Conservation (phyloP, 2,888 invertebrate genomes). For the Reticulitermes lucifugus region DNA sequence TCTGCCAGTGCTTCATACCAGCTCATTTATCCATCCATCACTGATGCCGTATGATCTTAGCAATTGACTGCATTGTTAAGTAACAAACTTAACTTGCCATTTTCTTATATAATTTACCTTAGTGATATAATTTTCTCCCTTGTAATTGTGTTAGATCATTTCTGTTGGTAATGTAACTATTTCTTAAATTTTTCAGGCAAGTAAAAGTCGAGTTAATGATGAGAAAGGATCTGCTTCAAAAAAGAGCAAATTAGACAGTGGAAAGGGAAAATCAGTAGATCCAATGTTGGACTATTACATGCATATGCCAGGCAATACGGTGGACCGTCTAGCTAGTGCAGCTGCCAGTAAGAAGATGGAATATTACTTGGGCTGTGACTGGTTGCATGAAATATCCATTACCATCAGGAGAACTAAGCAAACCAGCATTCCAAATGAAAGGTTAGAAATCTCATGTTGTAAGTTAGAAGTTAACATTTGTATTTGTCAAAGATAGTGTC, state of each 20-base stretch:
- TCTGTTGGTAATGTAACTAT: no score
- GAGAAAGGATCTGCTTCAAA: slow-evolving; percentile 56
- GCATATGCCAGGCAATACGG: slow-evolving; percentile 46
- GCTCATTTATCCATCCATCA: no score
- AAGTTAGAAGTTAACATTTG: no score
- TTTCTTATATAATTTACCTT: no score
- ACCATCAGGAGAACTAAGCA: slow-evolving; percentile 84
- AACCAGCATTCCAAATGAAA: slow-evolving; percentile 75
- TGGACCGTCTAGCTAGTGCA: slow-evolving; percentile 58
- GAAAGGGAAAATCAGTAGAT: slow-evolving; percentile 43
- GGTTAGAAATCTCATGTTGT: slow-evolving; percentile 57
- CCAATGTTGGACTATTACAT: slow-evolving; percentile 46
- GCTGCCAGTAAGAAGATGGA: slow-evolving; percentile 63
- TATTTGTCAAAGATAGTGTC: no score
- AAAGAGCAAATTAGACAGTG: slow-evolving; percentile 60
- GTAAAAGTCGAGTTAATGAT: slow-evolving; percentile 44
- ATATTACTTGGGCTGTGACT: slow-evolving; percentile 80
- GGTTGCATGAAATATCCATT: slow-evolving; percentile 91
- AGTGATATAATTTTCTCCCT: no score
- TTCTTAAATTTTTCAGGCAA: slow-evolving; percentile 14
- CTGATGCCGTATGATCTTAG: no score
- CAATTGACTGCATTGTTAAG: no score
- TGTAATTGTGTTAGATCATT: no score
- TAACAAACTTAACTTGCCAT: no score
- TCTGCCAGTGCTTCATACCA: no score